phyloP scores from a whole-genome alignment of 2,888 invertebrate genomes.

The Laothoe populi region DNA sequence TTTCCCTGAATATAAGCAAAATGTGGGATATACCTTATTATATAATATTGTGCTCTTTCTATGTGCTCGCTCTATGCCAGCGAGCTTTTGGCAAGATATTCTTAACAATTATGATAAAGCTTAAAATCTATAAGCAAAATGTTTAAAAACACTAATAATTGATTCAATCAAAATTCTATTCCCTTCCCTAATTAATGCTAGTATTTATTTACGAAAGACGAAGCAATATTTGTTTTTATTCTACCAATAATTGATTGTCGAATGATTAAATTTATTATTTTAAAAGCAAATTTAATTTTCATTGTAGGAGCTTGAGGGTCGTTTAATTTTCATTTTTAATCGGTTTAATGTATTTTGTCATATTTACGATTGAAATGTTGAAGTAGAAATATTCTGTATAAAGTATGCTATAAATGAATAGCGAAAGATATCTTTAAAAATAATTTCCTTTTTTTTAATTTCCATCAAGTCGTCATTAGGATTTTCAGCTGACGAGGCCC shows the following conservation, averaged over 20 bases:
- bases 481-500: too few relatives aligned
- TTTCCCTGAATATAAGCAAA: slow-evolving; percentile 2
- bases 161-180: slow-evolving; percentile 24
- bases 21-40: not conserved
- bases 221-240: not conserved
- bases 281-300: not conserved
- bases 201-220: not conserved
- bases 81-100: slow-evolving; percentile 19
- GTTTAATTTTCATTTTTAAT: too few relatives aligned
- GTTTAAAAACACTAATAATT: slow-evolving; percentile 31
- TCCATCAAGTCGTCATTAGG: too few relatives aligned
- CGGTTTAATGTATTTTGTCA: too few relatives aligned
- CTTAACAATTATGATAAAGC: slow-evolving; percentile 35
- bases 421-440: too few relatives aligned
- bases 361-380: too few relatives aligned
- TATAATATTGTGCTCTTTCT: slow-evolving; percentile 13
- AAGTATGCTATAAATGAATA: too few relatives aligned
- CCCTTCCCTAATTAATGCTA: not conserved
- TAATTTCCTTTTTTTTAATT: too few relatives aligned
- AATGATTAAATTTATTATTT: not conserved
- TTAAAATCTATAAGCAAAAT: slow-evolving; percentile 34
- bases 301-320: slow-evolving; percentile 8
- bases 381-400: too few relatives aligned
- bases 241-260: slow-evolving; percentile 4
- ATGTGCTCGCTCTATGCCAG: too few relatives aligned